Evolutionary conservation across 2,888 invertebrate genomes (phyloP), one percentile per base, ranked within the genome.

Genomic region (Tenthredo notha): DNA sequence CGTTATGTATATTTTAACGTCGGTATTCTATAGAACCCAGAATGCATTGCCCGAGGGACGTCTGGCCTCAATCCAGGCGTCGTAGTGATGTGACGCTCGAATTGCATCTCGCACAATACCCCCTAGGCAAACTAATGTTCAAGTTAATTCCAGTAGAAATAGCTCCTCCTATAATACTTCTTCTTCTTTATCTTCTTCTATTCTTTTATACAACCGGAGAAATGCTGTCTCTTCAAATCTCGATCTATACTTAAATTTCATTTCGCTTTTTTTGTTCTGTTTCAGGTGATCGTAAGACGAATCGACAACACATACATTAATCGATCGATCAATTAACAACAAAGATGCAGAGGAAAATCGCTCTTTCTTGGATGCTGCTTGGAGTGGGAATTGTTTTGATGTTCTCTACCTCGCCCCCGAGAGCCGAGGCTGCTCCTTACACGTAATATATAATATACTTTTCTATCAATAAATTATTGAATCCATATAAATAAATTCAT

Each of bases 401-500:
- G 12, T 82, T 88, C 21, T 87, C 88, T 40, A 88, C 87, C 54
- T 47, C 67, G 25, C n/a, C 47, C 1, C 82, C 82, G 7, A 84
- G 86, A 40, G 89, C 87, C 54, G 89, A 91, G 78, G 92, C 92
- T 29, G 89, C 90, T 25, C 91, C 92, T 77, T 91, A 90, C 85
- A 87, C 87, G 91, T 91, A 85, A 90, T 90, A 43, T 37, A 37
- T 7, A 37, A 4, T 21, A 37, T 37, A 15, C 15, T 18, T 70
- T 37, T 70, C 5, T 29, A 18, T 29, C 70, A 33, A 70, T 72
- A 40, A 15, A 50, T 50, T 7, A 29, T 50, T 33, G 6, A 29
- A 50, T 77, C 2, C 18, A 29, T 54, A 50, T 12, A 25, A 25
- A 77, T 77, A 25, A 50, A 47, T 50, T 47, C 29, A 25, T 61